phyloP scores from a whole-genome alignment of 2,888 invertebrate species.

The Sipha maydis region DNA sequence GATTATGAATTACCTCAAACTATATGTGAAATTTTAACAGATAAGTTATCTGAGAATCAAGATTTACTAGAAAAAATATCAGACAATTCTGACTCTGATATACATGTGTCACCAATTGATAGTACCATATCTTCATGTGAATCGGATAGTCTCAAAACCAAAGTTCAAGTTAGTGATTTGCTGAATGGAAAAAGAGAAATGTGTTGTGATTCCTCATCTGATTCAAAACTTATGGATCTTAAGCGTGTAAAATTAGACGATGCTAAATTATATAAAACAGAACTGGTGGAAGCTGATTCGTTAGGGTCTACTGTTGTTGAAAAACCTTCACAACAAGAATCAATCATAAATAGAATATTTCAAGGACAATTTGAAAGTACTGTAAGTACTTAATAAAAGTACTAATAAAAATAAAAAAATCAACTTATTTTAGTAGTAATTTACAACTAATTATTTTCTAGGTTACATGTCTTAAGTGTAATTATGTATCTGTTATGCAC shows the following conservation, averaged over 20 bases:
- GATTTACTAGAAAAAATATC: not conserved
- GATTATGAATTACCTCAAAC: constrained; percentile 40
- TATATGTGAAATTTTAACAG: constrained; percentile 28
- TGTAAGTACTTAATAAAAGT: constrained; percentile 67
- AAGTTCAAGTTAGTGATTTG: constrained; percentile 14
- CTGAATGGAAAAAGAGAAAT: constrained; percentile 58
- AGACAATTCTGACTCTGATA: not conserved
- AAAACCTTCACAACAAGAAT: constrained; percentile 30
- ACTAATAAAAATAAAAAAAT: not conserved
- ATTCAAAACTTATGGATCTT: constrained; percentile 48
- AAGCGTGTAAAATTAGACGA: constrained; percentile 60
- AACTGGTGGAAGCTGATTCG: constrained; percentile 55
- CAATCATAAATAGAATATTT: constrained; percentile 67
- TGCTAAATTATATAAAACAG: constrained; percentile 9
- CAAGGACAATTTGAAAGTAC: constrained; percentile 76
- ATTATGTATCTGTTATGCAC: constrained; percentile 74
- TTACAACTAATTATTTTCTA: constrained; percentile 66
- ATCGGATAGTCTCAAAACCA: not conserved
- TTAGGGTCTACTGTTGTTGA: constrained; percentile 64
- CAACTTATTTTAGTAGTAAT: too few relatives aligned
- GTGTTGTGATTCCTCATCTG: constrained; percentile 58
- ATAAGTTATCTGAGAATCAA: constrained; percentile 15
- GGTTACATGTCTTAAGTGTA: constrained; percentile 74
- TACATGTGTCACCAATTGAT: constrained; percentile 8
- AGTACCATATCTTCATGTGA: constrained; percentile 17